These are phyloP conservation scores for Engystomops pustulosus DNA, from an alignment of 2,113 vertebrate genomes.

Conservation along the genomic window DNA sequence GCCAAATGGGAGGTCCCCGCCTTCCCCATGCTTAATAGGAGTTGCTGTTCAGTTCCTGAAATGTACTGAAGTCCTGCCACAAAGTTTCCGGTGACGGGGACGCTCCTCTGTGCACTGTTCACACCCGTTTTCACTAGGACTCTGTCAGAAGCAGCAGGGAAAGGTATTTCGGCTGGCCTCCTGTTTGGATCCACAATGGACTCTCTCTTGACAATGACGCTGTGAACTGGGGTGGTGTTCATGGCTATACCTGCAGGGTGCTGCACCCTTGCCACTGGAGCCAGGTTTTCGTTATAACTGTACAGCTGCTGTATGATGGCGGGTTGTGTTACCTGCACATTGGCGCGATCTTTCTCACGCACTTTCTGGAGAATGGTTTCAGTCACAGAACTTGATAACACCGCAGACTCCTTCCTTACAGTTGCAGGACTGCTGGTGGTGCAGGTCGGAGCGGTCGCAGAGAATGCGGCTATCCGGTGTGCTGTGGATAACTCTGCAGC, in stretches of 20 bases:
- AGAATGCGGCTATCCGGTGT: slow-evolving; percentile 38
- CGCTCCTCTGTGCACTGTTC: slow-evolving; percentile 53
- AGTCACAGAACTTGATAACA: slow-evolving; percentile 68
- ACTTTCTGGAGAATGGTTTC: slow-evolving; percentile 62
- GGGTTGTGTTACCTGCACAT: slow-evolving; percentile 53
- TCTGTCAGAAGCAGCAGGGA: not conserved
- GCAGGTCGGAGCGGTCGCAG: slow-evolving; percentile 36
- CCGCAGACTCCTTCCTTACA: slow-evolving; percentile 7
- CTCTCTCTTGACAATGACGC: slow-evolving; percentile 51
- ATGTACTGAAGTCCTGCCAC: slow-evolving; percentile 61
- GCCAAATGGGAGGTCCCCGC: not conserved
- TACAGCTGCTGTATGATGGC: slow-evolving; percentile 43
- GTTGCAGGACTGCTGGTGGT: not conserved
- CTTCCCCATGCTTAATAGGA: slow-evolving; percentile 35
- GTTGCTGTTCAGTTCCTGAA: slow-evolving; percentile 59
- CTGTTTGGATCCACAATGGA: slow-evolving; percentile 25
- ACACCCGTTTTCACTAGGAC: not conserved
- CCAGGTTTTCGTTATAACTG: slow-evolving; percentile 48
- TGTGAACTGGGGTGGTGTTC: not conserved
- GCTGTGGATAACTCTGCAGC: slow-evolving; percentile 62
- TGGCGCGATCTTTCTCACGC: slow-evolving; percentile 33
- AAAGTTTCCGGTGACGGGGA: slow-evolving; percentile 62
- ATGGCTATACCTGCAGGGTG: slow-evolving; percentile 59
- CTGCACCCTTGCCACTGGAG: slow-evolving; percentile 26
- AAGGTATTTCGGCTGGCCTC: not conserved